phyloP scores from a whole-genome alignment of 1,140 invertebrate genomes.

The Drosophila hydei region DNA sequence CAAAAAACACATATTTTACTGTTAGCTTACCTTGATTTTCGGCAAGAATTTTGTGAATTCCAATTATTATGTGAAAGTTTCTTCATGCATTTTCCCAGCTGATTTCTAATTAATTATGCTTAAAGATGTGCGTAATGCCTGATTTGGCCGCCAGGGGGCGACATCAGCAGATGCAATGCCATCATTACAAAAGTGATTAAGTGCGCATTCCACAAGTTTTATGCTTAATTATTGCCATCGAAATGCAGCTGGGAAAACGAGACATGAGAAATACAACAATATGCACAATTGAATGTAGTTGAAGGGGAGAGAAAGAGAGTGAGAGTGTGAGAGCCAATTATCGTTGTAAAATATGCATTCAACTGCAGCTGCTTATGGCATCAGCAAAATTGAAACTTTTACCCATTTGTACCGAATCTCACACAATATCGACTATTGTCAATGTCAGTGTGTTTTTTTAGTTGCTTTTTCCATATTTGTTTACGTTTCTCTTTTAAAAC shows the following conservation, averaged over 20 bases:
- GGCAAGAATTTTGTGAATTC: too few relatives aligned
- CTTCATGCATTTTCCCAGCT: neutral
- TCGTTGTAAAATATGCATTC: conserved; percentile 49
- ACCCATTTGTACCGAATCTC: neutral
- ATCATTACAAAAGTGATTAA: conserved; percentile 49
- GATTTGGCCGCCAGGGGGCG: conserved; percentile 28
- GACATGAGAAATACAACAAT: conserved; percentile 29
- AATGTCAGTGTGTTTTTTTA: conserved; percentile 10
- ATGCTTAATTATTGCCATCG: conserved; percentile 51
- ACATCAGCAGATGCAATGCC: conserved; percentile 23
- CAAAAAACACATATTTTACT: too few relatives aligned
- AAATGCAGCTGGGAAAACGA: conserved; percentile 1
- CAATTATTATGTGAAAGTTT: too few relatives aligned
- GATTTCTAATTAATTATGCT: conserved; percentile 34
- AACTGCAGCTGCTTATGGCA: conserved; percentile 46
- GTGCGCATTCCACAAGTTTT: conserved; percentile 40
- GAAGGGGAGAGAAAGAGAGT: neutral
- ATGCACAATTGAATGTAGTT: conserved; percentile 35
- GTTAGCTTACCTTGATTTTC: too few relatives aligned
- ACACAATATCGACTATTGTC: conserved; percentile 10
- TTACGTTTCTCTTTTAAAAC: neutral
- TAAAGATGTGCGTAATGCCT: conserved; percentile 36
- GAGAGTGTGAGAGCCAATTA: conserved; percentile 42
- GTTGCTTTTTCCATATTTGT: conserved; percentile 31
- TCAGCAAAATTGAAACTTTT: conserved; percentile 33